Evolutionary conservation across 2,113 vertebrate genomes (phyloP).

Genomic region (Lepisosteus osseus): DNA sequence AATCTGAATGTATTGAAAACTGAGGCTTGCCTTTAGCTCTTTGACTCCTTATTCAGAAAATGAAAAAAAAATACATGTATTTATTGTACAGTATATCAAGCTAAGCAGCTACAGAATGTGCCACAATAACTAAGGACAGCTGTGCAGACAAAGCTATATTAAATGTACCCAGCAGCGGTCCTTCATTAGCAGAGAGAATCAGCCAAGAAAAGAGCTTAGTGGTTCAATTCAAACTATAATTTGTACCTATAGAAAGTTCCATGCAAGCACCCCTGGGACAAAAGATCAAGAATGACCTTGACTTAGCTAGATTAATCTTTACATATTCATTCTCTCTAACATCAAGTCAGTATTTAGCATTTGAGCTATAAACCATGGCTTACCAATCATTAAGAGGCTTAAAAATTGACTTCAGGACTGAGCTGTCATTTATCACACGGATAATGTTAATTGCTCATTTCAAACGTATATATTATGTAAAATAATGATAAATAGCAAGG

Average conservation of each 20-base stretch:
- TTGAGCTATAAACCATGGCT: constrained; percentile 55
- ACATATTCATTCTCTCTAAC: constrained; percentile 46
- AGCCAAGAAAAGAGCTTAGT: background rate
- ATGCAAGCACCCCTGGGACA: constrained; percentile 40
- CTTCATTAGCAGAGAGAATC: background rate
- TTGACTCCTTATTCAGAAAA: too few species aligned
- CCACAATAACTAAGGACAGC: too few species aligned
- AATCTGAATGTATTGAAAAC: too few species aligned
- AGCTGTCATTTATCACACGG: constrained; percentile 43
- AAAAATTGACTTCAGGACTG: constrained; percentile 41
- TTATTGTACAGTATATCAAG: too few species aligned
- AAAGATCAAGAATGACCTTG: constrained; percentile 55
- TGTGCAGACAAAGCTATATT: background rate
- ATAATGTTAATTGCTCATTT: constrained; percentile 32
- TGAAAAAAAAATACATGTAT: too few species aligned
- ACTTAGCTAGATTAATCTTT: constrained; percentile 45
- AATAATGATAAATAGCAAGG: too few species aligned
- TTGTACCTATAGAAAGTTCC: constrained; percentile 44
- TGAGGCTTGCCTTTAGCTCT: too few species aligned
- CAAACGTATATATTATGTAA: constrained; percentile 18
- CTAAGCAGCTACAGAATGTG: too few species aligned
- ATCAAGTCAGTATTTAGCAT: too few species aligned
- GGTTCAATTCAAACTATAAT: constrained; percentile 34
- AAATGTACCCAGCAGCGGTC: background rate
- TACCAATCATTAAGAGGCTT: constrained; percentile 60